phyloP scores from a whole-genome alignment of 2,888 invertebrate genomes.

The Cephus pulcher region DNA sequence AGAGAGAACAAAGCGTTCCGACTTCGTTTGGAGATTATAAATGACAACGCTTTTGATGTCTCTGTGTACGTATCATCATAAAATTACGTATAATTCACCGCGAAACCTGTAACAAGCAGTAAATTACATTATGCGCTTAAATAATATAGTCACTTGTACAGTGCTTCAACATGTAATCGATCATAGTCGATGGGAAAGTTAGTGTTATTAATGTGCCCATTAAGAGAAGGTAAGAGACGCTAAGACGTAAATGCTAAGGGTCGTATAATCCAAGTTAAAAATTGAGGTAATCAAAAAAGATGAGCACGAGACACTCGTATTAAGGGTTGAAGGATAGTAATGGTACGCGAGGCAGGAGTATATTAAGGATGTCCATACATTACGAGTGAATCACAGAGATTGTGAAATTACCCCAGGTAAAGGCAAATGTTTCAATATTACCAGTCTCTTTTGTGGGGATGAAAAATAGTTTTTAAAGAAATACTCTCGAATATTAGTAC shows the following conservation, averaged over 20 bases:
- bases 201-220: neutral
- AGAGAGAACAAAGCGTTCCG: neutral
- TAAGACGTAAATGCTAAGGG: neutral
- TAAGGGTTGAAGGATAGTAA: too few relatives aligned
- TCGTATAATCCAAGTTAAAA: neutral
- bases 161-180: neutral
- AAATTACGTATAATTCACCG: neutral
- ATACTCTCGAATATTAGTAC: neutral
- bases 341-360: too few relatives aligned
- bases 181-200: neutral
- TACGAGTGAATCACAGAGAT: too few relatives aligned
- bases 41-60: neutral
- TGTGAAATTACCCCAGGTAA: neutral
- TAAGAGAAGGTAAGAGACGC: neutral
- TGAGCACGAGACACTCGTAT: neutral
- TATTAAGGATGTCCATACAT: too few relatives aligned
- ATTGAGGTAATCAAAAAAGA: neutral
- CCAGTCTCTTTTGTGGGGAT: neutral
- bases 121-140: neutral
- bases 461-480: neutral
- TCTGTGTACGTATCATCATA: neutral
- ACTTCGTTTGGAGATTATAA: neutral
- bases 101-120: neutral
- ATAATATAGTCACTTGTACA: neutral
- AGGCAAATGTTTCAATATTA: neutral